Percentiles rank a stretch among this genome's conserved stretches.
phyloP scores from a whole-genome alignment of 2,113 vertebrate species.

The Ondatra zibethicus region DNA sequence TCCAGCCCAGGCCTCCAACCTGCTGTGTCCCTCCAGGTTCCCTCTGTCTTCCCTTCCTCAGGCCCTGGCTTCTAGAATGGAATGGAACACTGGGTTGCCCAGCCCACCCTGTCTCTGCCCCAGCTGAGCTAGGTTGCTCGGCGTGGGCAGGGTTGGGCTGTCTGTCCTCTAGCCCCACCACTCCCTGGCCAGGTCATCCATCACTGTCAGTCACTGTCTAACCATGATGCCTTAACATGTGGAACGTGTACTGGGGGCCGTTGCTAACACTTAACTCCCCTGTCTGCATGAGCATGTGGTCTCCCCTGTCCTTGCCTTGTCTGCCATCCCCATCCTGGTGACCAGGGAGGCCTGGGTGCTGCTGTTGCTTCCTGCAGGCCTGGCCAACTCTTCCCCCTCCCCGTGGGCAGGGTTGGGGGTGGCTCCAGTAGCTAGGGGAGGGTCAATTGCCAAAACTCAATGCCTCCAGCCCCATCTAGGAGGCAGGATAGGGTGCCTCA shows the following conservation, averaged over 20 bases:
- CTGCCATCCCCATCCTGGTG: slow-evolving; percentile 69
- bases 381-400: neutral
- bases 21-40: neutral
- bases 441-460: slow-evolving; percentile 73
- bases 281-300: slow-evolving; percentile 81
- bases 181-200: slow-evolving; percentile 72
- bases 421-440: neutral
- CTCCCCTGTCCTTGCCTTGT: slow-evolving; percentile 59
- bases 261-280: slow-evolving; percentile 60
- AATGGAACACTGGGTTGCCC: neutral
- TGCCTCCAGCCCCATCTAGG: slow-evolving; percentile 39
- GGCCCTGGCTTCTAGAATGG: neutral
- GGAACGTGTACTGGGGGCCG: slow-evolving; percentile 78
- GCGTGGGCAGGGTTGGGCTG: neutral
- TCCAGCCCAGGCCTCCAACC: slow-evolving; percentile 27
- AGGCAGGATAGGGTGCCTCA: slow-evolving; percentile 54
- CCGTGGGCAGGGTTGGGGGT: neutral
- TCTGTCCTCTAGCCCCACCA: neutral
- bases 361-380: slow-evolving; percentile 47
- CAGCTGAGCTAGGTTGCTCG: neutral
- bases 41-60: neutral
- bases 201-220: slow-evolving; percentile 85
- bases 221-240: slow-evolving; percentile 93
- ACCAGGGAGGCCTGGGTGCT: slow-evolving; percentile 71
- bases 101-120: neutral